Conservation (phyloP, 1,140 invertebrate genomes). For the Drosophila littoralis region DNA sequence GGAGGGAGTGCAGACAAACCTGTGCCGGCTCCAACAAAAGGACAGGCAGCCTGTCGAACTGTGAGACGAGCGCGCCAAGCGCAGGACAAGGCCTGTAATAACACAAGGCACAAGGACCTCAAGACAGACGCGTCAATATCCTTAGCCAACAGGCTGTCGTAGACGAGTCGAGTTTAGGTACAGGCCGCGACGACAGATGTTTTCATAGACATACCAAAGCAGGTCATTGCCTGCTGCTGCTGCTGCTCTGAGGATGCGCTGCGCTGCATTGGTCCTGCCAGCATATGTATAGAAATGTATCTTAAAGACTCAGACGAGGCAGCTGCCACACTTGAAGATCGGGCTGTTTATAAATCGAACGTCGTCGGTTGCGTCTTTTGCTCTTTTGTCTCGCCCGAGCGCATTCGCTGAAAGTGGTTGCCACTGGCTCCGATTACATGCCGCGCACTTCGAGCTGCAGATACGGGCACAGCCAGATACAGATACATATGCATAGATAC, state of each 20-base stretch:
- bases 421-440: constrained; percentile 64
- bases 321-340: constrained; percentile 70
- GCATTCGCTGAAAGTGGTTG: constrained; percentile 51
- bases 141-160: constrained; percentile 43
- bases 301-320: constrained; percentile 56
- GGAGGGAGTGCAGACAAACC: constrained; percentile 44
- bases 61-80: constrained; percentile 59
- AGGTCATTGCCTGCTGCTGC: constrained; percentile 73
- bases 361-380: constrained; percentile 40
- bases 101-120: constrained; percentile 48
- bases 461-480: constrained; percentile 17
- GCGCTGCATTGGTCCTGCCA: constrained; percentile 71
- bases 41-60: constrained; percentile 36
- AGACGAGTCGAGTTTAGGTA: background rate
- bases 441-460: constrained; percentile 48
- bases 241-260: constrained; percentile 57
- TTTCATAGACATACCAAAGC: constrained; percentile 64
- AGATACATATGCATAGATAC: constrained; percentile 31
- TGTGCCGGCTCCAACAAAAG: constrained; percentile 70
- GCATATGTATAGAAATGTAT: constrained; percentile 52
- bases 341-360: constrained; percentile 62
- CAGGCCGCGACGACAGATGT: constrained; percentile 63
- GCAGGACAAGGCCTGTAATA: constrained; percentile 64
- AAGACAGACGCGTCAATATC: constrained; percentile 63
- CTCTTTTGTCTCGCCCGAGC: constrained; percentile 34